Evolutionary conservation across 2,113 vertebrate genomes (phyloP), one percentile per base, ranked within the genome.

Genomic region (Pao palembangensis): DNA sequence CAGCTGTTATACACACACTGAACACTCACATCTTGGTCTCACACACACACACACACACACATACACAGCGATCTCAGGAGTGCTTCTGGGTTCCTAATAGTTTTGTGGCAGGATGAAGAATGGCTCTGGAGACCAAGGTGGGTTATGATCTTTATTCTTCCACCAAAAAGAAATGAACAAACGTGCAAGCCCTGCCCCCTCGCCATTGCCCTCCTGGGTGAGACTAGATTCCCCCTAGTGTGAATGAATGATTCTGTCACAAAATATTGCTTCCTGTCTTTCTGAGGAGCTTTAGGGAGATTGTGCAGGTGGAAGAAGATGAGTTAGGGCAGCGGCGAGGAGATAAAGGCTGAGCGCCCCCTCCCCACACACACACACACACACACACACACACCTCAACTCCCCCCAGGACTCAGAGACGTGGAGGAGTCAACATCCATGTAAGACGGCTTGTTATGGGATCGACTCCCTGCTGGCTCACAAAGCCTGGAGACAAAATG

Each of bases 201-300:
- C 25, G 6, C 25, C 25, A 28, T 28, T 28, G 25, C 6, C 25
- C 25, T 6, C 25, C 2, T 28, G 25, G 25, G 3, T 28, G 25
- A 28, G 25, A 28, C 25, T 28, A 5, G 25, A 28, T 28, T 2
- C 25, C 25, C 25, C 25, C 25, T 1, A 28, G 25, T 28, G 25
- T 85, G 80, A 84, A 71, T 86, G 78, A 82, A 71, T 86, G 78
- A 82, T 67, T 80, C 67, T 82, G 84, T 85, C 80, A 81, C 78
- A 77, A 83, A 81, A 80, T 79, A 85, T 82, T 79, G 71, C 78
- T 55, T 78, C 69, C 43, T 55, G 63, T 68, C 66, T 75, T 67
- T 61, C 75, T 59, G 74, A 80, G 76, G 69, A 77, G 75, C 80
- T 82, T 81, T 69, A 73, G 67, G 77, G 67, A 80, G 65, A 80